Percentiles rank a stretch among this genome's conserved stretches.
phyloP scores from a whole-genome alignment of 2,113 vertebrate species.

The Halcyon malimbica region DNA sequence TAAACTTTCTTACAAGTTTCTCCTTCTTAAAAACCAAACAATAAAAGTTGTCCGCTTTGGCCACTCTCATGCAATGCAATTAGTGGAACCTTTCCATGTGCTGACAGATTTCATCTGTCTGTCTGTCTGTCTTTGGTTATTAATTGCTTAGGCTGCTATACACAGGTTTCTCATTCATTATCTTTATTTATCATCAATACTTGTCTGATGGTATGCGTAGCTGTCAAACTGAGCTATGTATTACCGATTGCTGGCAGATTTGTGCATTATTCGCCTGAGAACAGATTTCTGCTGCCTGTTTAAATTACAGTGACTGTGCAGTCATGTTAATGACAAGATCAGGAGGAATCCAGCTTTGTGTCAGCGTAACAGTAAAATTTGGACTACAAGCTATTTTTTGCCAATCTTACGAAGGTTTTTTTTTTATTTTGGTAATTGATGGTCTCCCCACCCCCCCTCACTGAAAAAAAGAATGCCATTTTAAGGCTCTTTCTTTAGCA shows the following conservation, averaged over 20 bases:
- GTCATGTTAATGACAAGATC: neutral
- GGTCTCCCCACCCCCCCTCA: neutral
- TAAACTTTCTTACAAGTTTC: neutral
- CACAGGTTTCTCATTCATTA: neutral
- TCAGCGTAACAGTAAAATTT: neutral
- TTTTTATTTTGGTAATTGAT: neutral
- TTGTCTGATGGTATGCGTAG: neutral
- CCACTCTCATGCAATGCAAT: neutral
- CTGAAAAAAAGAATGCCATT: conserved; percentile 5
- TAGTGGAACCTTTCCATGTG: neutral
- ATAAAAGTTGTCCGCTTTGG: neutral
- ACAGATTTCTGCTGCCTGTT: conserved; percentile 3
- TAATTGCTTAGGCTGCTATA: conserved; percentile 5
- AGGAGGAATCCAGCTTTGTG: conserved; percentile 12
- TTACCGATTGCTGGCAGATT: conserved; percentile 20
- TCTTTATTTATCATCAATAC: conserved; percentile 30
- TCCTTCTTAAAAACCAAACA: neutral
- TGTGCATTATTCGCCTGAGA: conserved; percentile 9
- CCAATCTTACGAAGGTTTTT: neutral
- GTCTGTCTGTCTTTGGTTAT: neutral
- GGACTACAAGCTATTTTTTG: neutral
- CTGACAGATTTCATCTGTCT: conserved; percentile 23
- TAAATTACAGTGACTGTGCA: neutral
- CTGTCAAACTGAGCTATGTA: neutral
- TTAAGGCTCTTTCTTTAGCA: conserved; percentile 6